These are phyloP conservation scores for Eurosta solidaginis DNA, from an alignment of 1,140 invertebrate genomes.

Conservation along the genomic window DNA sequence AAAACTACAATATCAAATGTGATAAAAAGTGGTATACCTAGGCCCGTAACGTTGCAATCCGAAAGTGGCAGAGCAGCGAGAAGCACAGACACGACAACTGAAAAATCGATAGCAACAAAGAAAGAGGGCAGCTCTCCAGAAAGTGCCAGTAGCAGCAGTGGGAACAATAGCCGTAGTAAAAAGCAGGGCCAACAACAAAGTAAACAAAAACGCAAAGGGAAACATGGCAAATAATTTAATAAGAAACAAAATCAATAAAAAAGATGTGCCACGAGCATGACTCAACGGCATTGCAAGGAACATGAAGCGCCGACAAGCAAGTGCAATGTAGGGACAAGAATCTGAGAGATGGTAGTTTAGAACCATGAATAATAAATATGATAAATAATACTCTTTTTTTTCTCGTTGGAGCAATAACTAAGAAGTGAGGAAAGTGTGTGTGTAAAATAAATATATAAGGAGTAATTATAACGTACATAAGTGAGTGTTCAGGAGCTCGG, in stretches of 20 bases:
- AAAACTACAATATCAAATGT: conserved; percentile 55
- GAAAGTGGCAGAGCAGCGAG: background rate
- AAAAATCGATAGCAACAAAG: background rate
- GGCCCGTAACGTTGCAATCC: conserved; percentile 30
- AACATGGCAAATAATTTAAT: conserved; percentile 33
- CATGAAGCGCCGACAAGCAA: background rate
- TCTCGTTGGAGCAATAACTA: background rate
- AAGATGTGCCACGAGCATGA: background rate
- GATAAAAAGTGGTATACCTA: conserved; percentile 53
- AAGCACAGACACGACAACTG: background rate
- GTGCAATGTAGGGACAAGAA: background rate
- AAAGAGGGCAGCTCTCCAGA: background rate
- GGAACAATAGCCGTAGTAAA: conserved; percentile 30
- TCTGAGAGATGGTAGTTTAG: background rate
- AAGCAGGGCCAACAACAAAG: conserved; percentile 42
- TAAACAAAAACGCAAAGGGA: conserved; percentile 30
- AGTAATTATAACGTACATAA: background rate
- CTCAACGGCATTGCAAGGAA: background rate
- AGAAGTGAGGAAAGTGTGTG: background rate
- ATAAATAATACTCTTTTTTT: background rate
- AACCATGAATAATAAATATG: background rate
- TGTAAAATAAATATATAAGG: background rate
- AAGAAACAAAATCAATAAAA: background rate
- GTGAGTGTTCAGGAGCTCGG: background rate
- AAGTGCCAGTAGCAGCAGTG: conserved; percentile 30